Evolutionary conservation across 2,888 invertebrate species (phyloP).

Genomic region (Raillietiella orientalis): DNA sequence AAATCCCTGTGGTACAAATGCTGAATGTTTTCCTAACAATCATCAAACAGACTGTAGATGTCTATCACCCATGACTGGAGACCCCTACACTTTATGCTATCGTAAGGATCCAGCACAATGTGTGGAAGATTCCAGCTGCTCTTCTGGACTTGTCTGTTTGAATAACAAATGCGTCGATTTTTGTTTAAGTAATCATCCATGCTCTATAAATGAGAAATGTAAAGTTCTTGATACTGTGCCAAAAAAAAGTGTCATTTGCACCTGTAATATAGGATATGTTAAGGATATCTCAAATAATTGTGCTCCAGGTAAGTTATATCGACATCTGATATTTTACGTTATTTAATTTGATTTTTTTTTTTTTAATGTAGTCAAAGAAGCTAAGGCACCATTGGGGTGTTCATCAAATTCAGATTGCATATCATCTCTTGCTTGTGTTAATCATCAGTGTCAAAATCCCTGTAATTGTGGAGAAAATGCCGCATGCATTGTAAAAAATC

Average conservation of each 20-base stretch:
- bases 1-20: constrained; percentile 14
- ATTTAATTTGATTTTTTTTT: no score
- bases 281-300: no score
- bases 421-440: constrained; percentile 37
- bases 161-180: constrained; percentile 32
- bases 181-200: constrained; percentile 14
- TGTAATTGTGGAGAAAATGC: constrained; percentile 50
- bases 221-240: not conserved
- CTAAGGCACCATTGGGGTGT: no score
- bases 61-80: constrained; percentile 34
- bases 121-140: no score
- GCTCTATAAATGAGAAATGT: not conserved
- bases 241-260: not conserved
- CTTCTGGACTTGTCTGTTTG: constrained; percentile 17
- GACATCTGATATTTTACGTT: no score
- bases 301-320: no score
- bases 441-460: constrained; percentile 44
- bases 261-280: no score
- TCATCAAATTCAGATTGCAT: constrained; percentile 38
- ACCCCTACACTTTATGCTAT: constrained; percentile 27
- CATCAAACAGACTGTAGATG: constrained; percentile 15
- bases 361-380: no score
- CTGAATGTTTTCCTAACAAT: constrained; percentile 7
- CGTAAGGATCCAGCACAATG: no score
- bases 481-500: constrained; percentile 9